Conservation (phyloP, 2,113 vertebrate species). For the Taxidea taxus region DNA sequence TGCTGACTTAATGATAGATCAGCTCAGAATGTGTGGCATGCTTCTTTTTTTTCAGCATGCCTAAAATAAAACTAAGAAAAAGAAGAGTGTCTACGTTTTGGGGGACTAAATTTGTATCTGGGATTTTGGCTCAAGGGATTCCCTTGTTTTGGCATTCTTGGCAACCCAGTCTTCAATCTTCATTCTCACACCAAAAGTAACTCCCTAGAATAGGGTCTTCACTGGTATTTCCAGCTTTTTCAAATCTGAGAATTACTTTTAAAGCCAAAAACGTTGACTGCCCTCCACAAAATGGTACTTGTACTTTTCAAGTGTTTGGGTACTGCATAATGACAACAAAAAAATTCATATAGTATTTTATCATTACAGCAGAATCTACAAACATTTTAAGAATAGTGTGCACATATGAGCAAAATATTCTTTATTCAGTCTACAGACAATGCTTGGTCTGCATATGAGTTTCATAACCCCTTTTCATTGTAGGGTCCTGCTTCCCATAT, state of each 20-base stretch:
- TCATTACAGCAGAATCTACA: neutral
- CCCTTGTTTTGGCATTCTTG: neutral
- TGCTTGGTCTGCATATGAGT: neutral
- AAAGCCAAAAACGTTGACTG: slow-evolving; percentile 23
- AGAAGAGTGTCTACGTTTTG: neutral
- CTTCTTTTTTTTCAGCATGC: slow-evolving; percentile 23
- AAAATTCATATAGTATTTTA: neutral
- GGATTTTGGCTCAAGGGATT: neutral
- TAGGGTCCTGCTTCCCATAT: neutral
- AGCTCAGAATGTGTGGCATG: neutral
- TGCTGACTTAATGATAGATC: slow-evolving; percentile 44
- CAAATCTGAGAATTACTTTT: slow-evolving; percentile 16
- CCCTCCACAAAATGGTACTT: neutral
- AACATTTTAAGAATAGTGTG: neutral
- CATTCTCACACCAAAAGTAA: neutral
- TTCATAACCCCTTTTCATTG: neutral
- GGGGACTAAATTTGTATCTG: slow-evolving; percentile 20
- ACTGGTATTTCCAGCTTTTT: neutral
- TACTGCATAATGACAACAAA: neutral
- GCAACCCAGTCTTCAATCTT: neutral
- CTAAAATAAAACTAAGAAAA: slow-evolving; percentile 6
- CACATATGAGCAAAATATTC: neutral
- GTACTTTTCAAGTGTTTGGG: neutral
- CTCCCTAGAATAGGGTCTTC: neutral
- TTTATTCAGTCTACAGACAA: neutral